These are phyloP conservation scores for Coptotermes formosanus DNA, from an alignment of 1,140 invertebrate genomes.

Conservation along the genomic window DNA sequence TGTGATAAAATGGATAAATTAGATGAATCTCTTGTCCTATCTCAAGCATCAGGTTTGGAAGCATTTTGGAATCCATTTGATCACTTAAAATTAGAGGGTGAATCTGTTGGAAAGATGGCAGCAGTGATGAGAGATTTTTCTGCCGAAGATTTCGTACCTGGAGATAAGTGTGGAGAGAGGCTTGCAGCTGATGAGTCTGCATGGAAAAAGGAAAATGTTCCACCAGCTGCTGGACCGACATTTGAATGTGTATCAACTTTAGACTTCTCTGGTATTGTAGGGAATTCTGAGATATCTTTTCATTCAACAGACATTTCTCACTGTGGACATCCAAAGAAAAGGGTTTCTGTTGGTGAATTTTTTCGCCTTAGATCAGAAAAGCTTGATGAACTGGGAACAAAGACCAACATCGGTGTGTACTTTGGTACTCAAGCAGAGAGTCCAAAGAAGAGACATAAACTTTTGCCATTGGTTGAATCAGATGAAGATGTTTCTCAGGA, in stretches of 20 bases:
- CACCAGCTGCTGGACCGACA: not conserved
- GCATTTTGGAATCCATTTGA: not conserved
- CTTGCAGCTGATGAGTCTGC: not conserved
- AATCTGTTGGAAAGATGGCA: not conserved
- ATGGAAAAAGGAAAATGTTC: not conserved
- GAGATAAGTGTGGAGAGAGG: not conserved
- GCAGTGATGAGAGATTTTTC: not conserved
- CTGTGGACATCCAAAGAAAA: not conserved
- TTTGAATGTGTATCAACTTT: not conserved
- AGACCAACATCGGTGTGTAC: not conserved
- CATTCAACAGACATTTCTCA: not conserved
- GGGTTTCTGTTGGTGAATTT: conserved; percentile 1
- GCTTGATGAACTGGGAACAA: not conserved
- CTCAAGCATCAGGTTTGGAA: not conserved
- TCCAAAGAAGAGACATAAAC: not conserved
- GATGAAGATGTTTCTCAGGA: not conserved
- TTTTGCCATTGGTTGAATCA: not conserved
- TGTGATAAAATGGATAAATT: no score
- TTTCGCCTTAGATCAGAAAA: not conserved
- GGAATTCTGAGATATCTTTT: not conserved
- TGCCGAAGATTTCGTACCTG: not conserved
- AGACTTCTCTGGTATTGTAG: not conserved
- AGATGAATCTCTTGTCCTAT: no score
- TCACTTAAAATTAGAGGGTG: not conserved
- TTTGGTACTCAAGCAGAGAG: not conserved